Evolutionary conservation across 2,113 vertebrate genomes (phyloP).

Genomic region (Phasianus colchicus): DNA sequence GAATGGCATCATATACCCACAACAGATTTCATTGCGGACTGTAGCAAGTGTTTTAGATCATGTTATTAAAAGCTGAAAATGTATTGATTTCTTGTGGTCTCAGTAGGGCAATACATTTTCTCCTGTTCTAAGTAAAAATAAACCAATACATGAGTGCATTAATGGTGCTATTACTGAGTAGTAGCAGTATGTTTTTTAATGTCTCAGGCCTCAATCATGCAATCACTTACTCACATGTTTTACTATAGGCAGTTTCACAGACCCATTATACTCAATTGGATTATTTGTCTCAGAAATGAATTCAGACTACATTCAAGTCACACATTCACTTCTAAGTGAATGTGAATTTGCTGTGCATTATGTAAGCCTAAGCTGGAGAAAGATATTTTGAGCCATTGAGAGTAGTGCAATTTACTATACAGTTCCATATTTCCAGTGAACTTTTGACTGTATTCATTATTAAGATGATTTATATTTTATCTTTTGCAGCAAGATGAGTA

Average conservation of each 20-base stretch:
- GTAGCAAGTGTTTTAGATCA: constrained; percentile 23
- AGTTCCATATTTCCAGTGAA: background rate
- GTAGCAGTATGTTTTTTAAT: constrained; percentile 16
- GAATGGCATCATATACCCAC: background rate
- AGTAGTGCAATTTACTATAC: constrained; percentile 3
- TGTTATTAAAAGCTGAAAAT: constrained; percentile 51
- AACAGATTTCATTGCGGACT: constrained; percentile 8
- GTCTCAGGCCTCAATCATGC: constrained; percentile 13
- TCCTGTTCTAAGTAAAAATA: constrained; percentile 51
- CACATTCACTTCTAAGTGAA: background rate
- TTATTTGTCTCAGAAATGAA: constrained; percentile 60
- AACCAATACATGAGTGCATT: constrained; percentile 44
- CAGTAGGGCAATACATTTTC: constrained; percentile 46
- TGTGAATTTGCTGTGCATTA: background rate
- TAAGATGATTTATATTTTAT: constrained; percentile 7
- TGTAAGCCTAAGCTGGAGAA: constrained; percentile 21
- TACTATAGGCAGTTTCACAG: constrained; percentile 44
- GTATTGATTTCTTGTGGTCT: constrained; percentile 46
- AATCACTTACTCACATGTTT: constrained; percentile 47
- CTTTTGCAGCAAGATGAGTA: background rate
- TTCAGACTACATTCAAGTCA: constrained; percentile 9
- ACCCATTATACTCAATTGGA: constrained; percentile 46
- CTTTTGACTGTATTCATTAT: constrained; percentile 10
- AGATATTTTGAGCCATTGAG: constrained; percentile 18
- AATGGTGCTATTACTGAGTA: constrained; percentile 46